Percentiles rank a stretch among this genome's conserved stretches.
Evolutionary conservation across 2,797 vertebrate species (phyloP).

Genomic region (Urocyon cinereoargenteus): DNA sequence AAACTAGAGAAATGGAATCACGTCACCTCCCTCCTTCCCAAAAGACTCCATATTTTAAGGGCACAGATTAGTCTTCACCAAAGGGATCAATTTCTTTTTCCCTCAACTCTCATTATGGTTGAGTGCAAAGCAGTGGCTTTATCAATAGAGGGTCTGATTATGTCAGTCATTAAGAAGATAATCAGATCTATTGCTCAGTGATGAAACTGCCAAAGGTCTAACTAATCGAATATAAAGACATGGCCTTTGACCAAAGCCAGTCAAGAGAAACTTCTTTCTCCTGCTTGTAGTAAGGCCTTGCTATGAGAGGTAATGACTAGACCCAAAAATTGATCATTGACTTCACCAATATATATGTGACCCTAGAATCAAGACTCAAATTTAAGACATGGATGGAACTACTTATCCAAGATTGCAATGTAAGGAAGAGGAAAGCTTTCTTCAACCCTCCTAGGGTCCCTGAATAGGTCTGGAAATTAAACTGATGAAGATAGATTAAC

Average conservation of each 20-base stretch:
- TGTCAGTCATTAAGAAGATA: conserved; percentile 59
- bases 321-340: neutral
- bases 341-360: neutral
- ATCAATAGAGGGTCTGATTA: conserved; percentile 64
- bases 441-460: neutral
- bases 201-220: conserved; percentile 65
- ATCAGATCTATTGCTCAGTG: conserved; percentile 63
- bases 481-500: neutral
- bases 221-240: conserved; percentile 58
- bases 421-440: neutral
- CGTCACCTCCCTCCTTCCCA: neutral
- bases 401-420: neutral
- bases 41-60: conserved; percentile 42
- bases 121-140: conserved; percentile 55
- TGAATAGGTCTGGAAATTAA: neutral
- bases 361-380: neutral
- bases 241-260: conserved; percentile 74
- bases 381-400: neutral
- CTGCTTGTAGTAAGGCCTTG: neutral
- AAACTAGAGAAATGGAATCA: neutral
- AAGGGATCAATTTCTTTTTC: conserved; percentile 42
- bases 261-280: conserved; percentile 50
- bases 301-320: neutral
- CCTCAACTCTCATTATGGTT: conserved; percentile 59
- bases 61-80: conserved; percentile 54